Conservation (phyloP, 2,113 vertebrate genomes). For the Odocoileus virginianus region DNA sequence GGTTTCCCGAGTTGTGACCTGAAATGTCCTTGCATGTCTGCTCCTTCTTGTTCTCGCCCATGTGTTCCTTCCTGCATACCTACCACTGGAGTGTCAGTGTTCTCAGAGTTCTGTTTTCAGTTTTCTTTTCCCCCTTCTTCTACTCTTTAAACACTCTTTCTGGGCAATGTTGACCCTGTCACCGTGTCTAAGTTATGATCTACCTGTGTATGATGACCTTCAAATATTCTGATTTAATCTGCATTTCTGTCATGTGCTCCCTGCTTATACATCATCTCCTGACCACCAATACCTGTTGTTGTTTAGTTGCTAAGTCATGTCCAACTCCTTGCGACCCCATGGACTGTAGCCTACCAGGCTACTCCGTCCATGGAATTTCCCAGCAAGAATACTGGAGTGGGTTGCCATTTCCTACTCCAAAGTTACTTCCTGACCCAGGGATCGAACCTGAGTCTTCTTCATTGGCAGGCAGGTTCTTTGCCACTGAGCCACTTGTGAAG, state of each 20-base stretch:
- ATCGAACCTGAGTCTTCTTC: not conserved
- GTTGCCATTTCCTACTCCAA: not conserved
- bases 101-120: not conserved
- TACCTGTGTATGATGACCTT: not conserved
- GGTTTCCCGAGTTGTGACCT: not conserved
- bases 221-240: not conserved
- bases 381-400: not conserved
- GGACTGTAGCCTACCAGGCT: not conserved
- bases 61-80: not conserved
- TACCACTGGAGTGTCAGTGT: not conserved
- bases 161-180: not conserved
- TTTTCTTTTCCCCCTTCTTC: not conserved
- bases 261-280: not conserved
- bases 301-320: not conserved
- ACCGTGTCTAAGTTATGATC: not conserved
- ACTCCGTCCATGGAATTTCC: not conserved
- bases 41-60: not conserved
- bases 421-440: not conserved
- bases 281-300: not conserved
- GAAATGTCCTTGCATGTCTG: not conserved
- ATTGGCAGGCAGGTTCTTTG: not conserved
- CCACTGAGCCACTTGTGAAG: not conserved
- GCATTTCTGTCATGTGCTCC: not conserved
- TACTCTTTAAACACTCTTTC: not conserved
- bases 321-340: not conserved